Evolutionary conservation across 1,140 invertebrate species (phyloP).

Genomic region (Adoxophyes honmai): DNA sequence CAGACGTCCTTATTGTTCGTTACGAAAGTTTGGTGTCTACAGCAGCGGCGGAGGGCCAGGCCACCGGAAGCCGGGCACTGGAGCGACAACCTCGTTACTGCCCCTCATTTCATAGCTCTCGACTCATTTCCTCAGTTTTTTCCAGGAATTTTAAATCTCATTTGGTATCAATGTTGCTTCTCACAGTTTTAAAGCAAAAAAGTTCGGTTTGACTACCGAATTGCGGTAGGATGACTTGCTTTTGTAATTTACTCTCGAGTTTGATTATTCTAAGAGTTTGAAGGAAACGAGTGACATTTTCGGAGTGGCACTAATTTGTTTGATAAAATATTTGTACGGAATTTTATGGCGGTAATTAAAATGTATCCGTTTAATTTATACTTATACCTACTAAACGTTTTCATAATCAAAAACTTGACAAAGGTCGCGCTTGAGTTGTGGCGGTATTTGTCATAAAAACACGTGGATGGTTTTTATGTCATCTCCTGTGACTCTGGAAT

Average conservation of each 20-base stretch:
- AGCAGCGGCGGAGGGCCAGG: slow-evolving; percentile 16
- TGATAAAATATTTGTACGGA: too few species aligned
- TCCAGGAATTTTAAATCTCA: slow-evolving; percentile 32
- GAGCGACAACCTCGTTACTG: slow-evolving; percentile 54
- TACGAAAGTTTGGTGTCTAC: too few species aligned
- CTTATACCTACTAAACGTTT: not conserved
- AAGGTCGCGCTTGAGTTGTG: slow-evolving; percentile 1
- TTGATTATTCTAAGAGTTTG: slow-evolving; percentile 2
- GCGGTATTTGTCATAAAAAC: slow-evolving; percentile 14
- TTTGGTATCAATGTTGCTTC: slow-evolving; percentile 21
- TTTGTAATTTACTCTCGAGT: not conserved
- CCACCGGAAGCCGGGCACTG: slow-evolving; percentile 56
- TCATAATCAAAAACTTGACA: not conserved
- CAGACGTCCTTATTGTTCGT: too few species aligned
- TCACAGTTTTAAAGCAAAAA: slow-evolving; percentile 18
- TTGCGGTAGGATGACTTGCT: slow-evolving; percentile 11
- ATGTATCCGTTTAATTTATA: too few species aligned
- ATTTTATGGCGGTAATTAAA: too few species aligned
- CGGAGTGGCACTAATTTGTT: too few species aligned
- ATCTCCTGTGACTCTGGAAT: slow-evolving; percentile 27
- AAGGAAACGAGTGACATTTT: not conserved
- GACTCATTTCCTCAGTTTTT: slow-evolving; percentile 65
- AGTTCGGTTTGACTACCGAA: slow-evolving; percentile 7
- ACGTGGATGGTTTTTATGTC: not conserved
- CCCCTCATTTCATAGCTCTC: slow-evolving; percentile 43